Conservation (phyloP, 2,797 vertebrate species). For the Pelodytes ibericus region DNA sequence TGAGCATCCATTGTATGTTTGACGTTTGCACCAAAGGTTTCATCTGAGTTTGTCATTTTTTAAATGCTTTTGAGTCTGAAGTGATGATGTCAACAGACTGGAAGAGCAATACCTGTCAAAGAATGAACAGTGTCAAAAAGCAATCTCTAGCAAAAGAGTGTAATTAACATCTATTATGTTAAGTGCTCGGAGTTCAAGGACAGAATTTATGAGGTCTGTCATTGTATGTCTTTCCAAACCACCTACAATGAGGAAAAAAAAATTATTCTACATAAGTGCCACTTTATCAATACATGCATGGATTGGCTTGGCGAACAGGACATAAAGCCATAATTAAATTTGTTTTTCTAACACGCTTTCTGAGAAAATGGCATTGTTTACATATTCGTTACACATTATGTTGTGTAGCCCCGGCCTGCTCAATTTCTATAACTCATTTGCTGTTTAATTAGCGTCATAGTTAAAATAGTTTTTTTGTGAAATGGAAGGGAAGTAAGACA, state of each 20-base stretch:
- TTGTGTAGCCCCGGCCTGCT: not conserved
- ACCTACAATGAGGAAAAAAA: constrained; percentile 3
- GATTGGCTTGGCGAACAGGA: not conserved
- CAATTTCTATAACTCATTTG: constrained; percentile 31
- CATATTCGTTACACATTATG: not conserved
- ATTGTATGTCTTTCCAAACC: constrained; percentile 4
- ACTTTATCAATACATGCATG: not conserved
- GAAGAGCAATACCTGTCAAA: not conserved
- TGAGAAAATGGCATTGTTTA: constrained; percentile 34
- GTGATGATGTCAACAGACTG: constrained; percentile 2
- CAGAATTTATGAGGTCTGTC: not conserved
- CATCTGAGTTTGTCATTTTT: not conserved
- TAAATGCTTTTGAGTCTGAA: not conserved
- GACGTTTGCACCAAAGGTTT: not conserved
- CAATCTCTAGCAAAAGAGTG: not conserved
- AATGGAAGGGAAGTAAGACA: not conserved
- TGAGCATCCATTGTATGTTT: too few relatives aligned
- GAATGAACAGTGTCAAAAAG: not conserved
- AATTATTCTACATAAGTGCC: constrained; percentile 10
- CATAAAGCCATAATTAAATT: constrained; percentile 41
- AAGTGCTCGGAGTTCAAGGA: not conserved
- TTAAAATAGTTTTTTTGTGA: not conserved
- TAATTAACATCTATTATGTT: constrained; percentile 29
- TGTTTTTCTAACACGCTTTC: constrained; percentile 34
- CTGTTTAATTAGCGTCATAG: constrained; percentile 22